Conservation (phyloP, 2,113 vertebrate species). For the Hyaena hyaena region DNA sequence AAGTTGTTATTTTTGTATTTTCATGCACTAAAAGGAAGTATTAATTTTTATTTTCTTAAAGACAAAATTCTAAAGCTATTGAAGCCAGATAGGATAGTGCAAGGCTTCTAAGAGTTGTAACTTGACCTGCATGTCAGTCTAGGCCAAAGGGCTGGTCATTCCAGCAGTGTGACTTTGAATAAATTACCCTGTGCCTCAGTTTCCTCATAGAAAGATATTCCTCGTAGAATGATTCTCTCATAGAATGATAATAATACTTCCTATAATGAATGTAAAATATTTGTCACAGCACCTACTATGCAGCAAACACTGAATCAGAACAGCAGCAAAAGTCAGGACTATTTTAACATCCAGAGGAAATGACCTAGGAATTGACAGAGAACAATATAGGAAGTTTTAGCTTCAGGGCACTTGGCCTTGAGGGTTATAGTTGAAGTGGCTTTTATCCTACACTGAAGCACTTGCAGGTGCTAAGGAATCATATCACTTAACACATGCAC, state of each 20-base stretch:
- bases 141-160: neutral
- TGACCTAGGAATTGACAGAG: neutral
- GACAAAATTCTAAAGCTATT: neutral
- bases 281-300: neutral
- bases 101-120: neutral
- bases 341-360: neutral
- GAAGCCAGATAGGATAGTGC: neutral
- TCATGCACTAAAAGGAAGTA: neutral
- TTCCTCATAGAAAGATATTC: neutral
- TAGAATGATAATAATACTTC: neutral
- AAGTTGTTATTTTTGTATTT: neutral
- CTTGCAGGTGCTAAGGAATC: neutral
- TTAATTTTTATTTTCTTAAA: neutral
- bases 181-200: neutral
- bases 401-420: neutral
- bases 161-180: neutral
- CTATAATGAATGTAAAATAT: neutral
- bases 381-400: conserved; percentile 46
- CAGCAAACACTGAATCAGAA: neutral
- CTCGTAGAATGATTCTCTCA: neutral
- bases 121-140: neutral
- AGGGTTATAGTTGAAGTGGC: neutral
- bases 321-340: neutral
- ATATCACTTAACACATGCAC: conserved; percentile 52
- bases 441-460: neutral